phyloP scores from a whole-genome alignment of 2,113 vertebrate species.

The Orycteropus afer region DNA sequence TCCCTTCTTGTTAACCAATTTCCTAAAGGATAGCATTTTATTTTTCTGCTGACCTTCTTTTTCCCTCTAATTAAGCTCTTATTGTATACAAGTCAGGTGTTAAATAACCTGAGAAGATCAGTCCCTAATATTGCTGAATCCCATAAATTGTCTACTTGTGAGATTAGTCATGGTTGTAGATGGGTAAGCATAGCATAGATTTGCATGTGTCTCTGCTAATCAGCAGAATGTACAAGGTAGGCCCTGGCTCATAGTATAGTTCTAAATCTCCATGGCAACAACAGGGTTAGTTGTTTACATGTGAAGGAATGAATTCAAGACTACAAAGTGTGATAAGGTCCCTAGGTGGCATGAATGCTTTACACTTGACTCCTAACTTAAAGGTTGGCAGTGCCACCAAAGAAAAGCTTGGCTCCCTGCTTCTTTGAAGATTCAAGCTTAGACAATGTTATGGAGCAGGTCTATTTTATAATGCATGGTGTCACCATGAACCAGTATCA shows the following conservation, averaged over 20 bases:
- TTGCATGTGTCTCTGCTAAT: constrained; percentile 47
- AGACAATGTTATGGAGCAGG: background rate
- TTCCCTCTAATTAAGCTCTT: constrained; percentile 59
- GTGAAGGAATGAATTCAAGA: constrained; percentile 54
- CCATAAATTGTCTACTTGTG: background rate
- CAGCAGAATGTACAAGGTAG: constrained; percentile 54
- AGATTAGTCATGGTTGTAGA: constrained; percentile 51
- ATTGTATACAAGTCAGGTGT: constrained; percentile 51
- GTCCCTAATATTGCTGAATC: constrained; percentile 53
- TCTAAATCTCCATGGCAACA: constrained; percentile 55
- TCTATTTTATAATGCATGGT: background rate
- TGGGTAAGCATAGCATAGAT: constrained; percentile 34
- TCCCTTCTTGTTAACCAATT: constrained; percentile 40
- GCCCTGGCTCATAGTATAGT: background rate
- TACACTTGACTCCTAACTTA: no score
- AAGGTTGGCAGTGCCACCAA: background rate
- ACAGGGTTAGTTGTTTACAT: background rate
- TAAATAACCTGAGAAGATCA: constrained; percentile 50
- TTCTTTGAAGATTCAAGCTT: background rate
- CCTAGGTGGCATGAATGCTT: background rate
- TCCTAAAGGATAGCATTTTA: constrained; percentile 26
- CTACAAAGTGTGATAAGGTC: background rate
- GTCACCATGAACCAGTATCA: background rate
- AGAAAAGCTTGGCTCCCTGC: background rate
- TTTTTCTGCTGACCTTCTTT: constrained; percentile 40